phyloP scores from a whole-genome alignment of 2,888 invertebrate genomes.

The Drosophila mulleri region DNA sequence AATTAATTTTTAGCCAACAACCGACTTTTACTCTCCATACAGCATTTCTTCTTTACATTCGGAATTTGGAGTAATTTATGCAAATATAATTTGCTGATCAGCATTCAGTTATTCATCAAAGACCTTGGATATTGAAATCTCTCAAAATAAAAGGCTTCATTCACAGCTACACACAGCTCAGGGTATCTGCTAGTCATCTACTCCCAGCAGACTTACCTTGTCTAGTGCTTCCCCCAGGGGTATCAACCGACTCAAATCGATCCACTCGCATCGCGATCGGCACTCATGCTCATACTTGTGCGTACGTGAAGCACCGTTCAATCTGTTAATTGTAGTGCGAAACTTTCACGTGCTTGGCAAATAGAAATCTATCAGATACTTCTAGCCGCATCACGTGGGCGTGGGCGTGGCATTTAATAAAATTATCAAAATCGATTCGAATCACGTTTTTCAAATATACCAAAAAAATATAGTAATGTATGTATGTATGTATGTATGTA shows the following conservation, averaged over 20 bases:
- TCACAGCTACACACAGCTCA: too few species aligned
- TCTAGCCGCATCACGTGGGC: neutral
- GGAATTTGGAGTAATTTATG: too few species aligned
- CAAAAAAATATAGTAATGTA: neutral
- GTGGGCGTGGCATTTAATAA: conserved; percentile 4
- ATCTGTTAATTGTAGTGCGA: conserved; percentile 30
- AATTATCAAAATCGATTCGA: conserved; percentile 50
- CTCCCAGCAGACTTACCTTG: neutral
- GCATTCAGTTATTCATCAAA: too few species aligned
- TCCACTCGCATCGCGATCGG: conserved; percentile 21
- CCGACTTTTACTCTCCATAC: too few species aligned
- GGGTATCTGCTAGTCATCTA: neutral
- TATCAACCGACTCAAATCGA: neutral
- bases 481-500: neutral
- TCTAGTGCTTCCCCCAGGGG: too few species aligned
- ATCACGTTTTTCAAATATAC: conserved; percentile 1
- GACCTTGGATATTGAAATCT: too few species aligned
- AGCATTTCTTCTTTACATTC: too few species aligned
- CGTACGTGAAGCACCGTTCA: conserved; percentile 37
- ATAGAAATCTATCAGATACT: conserved; percentile 49
- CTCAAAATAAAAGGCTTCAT: too few species aligned
- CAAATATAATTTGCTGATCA: too few species aligned
- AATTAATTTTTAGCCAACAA: too few species aligned
- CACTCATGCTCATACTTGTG: conserved; percentile 20
- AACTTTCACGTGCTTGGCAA: conserved; percentile 53